phyloP scores from a whole-genome alignment of 1,140 invertebrate genomes.

The Drosophila ananassae region DNA sequence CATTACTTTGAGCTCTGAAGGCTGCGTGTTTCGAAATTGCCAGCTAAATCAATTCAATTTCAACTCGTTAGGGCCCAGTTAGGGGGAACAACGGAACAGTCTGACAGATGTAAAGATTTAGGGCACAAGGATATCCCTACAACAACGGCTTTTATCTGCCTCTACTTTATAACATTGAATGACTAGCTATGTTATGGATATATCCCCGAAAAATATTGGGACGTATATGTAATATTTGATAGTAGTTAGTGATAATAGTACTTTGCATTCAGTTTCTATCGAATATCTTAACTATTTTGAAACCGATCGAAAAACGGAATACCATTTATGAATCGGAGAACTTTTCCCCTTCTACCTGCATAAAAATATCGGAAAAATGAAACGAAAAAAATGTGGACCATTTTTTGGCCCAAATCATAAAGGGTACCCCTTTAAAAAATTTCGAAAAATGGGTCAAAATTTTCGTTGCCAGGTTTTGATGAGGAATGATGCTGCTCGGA shows the following conservation, averaged over 20 bases:
- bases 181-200: too few species aligned
- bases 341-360: neutral
- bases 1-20: conserved; percentile 43
- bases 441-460: neutral
- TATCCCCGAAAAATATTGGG: too few species aligned
- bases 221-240: too few species aligned
- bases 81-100: neutral
- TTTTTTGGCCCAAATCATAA: neutral
- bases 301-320: neutral
- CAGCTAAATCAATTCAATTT: conserved; percentile 51
- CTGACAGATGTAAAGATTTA: neutral
- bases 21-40: conserved; percentile 35
- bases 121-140: neutral
- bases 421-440: neutral
- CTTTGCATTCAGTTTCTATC: neutral
- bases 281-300: neutral
- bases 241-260: too few species aligned
- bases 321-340: neutral
- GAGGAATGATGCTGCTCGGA: too few species aligned
- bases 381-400: neutral
- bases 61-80: conserved; percentile 12
- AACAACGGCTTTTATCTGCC: too few species aligned
- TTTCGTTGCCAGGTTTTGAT: neutral
- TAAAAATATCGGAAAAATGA: neutral
- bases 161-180: too few species aligned